Base-by-base conservation (phyloP, 2,888 invertebrate genomes). In the Entomobrya proxima region DNA sequence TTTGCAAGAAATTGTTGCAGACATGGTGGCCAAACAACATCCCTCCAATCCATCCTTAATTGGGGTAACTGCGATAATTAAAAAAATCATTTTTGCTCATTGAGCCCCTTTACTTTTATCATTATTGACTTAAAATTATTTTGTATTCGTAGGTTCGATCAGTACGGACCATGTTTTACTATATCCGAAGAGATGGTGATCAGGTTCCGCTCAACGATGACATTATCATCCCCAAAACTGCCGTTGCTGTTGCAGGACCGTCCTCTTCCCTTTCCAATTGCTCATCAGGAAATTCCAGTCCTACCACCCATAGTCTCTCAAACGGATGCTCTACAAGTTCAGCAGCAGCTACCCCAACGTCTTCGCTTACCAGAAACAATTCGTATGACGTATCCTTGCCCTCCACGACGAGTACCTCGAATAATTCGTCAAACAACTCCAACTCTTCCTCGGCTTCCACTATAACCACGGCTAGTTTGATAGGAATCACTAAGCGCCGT, bases 1-100 rank as follows among this genome's bases (percentile, higher is more conserved):
- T 91, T 93, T 99, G 83, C 96, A 98, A 93, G 96, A 96, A 6
- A 97, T 99, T 94, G 98, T 99, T 0, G 97, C 98, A 91, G 98
- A 99, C 92, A 93, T 99, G 90, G 93, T 96, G 92, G 93, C 95
- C 72, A 95, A 95, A 91, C 95, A 95, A 91, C 94, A 93, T 91
- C 95, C 90, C 37, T 58, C 87, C 58, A 88, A 86, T 75, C 88
- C 88, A n/a, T 89, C 89, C 30, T 58, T 87, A 52, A 88, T 89
- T 55, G 90, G 89, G 80, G 90, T 90, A 86, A 76, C 64, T 50
- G 30, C n/a, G 44, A 32, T 64, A 64, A 58, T 5, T 18, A 6
- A 52, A 55, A 55, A 58, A 11, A 30, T 15, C 47, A 44, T 13
- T 13, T 35, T 5, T 64, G 13, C 50, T 44, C 44, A 40, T 18